Conservation (phyloP, 2,888 invertebrate genomes). For the Aporophyla lueneburgensis region DNA sequence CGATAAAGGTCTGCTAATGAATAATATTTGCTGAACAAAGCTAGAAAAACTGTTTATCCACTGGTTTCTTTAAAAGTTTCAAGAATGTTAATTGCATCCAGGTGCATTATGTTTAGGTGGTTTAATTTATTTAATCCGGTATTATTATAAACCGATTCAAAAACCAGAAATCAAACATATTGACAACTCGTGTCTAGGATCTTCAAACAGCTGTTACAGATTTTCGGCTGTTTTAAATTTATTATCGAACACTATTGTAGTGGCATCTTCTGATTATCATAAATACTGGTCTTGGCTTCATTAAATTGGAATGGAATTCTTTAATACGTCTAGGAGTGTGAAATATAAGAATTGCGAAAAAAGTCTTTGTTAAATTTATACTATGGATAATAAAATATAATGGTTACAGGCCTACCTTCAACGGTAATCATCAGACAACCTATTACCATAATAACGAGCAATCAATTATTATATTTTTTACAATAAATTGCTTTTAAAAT, state of each 20-base stretch:
- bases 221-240: neutral
- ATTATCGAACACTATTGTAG: neutral
- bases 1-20: neutral
- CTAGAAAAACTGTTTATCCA: neutral
- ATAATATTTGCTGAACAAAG: neutral
- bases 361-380: neutral
- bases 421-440: neutral
- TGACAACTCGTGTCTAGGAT: neutral
- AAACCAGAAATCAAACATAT: constrained; percentile 17
- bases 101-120: neutral
- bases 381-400: neutral
- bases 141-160: neutral
- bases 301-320: neutral
- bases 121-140: neutral
- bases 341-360: neutral
- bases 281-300: neutral
- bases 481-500: constrained; percentile 43
- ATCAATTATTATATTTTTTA: constrained; percentile 44
- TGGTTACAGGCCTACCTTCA: constrained; percentile 9
- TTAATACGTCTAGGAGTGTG: neutral
- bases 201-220: neutral
- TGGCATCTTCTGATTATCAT: no score
- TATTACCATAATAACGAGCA: constrained; percentile 30
- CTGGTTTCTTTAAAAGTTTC: neutral
- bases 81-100: neutral